Base-by-base conservation (phyloP, 1,140 invertebrate genomes). In the Teleogryllus occipitalis region DNA sequence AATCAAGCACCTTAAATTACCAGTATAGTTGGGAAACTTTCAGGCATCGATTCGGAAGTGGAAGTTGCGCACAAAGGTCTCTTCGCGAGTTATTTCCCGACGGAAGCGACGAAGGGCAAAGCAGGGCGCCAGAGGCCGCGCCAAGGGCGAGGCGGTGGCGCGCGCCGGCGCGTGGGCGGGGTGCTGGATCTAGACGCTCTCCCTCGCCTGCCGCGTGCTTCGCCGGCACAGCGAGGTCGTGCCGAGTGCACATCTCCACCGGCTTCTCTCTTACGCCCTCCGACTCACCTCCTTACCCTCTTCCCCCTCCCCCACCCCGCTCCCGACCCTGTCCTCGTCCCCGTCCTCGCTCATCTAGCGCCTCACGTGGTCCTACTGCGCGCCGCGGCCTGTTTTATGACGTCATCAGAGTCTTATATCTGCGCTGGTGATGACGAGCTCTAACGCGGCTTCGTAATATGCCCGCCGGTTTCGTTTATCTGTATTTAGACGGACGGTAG, bases 391-490 rank as follows among this genome's bases (percentile, higher is more conserved):
- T 14, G 54, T 65, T 65, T 65, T 65, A 65, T 65, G 54, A 54
- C 49, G 54, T 65, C 54, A 65, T 65, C 54, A 65, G 54, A 65
- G 54, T 65, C 54, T 65, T 65, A 65, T 65, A 65, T 65, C 54
- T 65, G 54, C 0, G 54, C 54, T 0, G 10, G 54, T 65, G 54
- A 65, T 65, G 54, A 65, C 54, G 54, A 65, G 54, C 10, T 65
- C 54, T 65, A 65, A 65, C 54, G 54, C 54, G 10, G 54, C 54
- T 65, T 18, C 54, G 54, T 65, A 65, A 65, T 65, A 65, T 65
- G 54, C 54, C 15, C 54, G 54, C 54, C 54, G 54, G 49, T 54
- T 65, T 65, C 54, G 54, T 65, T 65, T 65, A 65, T 65, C 54
- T 65, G 54, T 18, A 65, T 65, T 65, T 65, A 65, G 54, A 65